Percentiles rank a stretch among this genome's conserved stretches.
Conservation (phyloP, 2,888 invertebrate genomes). For the Monoplex corrugatus region DNA sequence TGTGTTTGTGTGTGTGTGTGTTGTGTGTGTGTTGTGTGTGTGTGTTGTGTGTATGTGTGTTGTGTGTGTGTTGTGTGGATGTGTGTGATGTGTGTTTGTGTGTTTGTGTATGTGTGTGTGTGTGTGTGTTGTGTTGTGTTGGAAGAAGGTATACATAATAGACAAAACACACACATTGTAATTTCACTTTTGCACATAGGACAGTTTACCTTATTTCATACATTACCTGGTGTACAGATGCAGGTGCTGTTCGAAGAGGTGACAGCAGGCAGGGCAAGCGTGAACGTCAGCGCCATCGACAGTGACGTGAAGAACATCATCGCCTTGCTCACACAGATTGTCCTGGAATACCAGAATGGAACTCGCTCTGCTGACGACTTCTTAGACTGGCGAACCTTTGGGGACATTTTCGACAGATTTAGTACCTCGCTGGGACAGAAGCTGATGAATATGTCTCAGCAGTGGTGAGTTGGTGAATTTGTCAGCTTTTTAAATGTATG, state of each 20-base stretch:
- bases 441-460: constrained; percentile 48
- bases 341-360: constrained; percentile 49
- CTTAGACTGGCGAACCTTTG: constrained; percentile 51
- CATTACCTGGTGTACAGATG: constrained; percentile 30
- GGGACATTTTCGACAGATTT: constrained; percentile 47
- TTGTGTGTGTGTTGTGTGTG: background rate
- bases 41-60: background rate
- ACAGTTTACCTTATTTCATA: no score
- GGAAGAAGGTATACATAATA: no score
- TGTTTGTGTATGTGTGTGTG: background rate
- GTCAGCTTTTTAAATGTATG: no score
- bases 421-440: constrained; percentile 42
- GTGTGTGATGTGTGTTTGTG: no score
- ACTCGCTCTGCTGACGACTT: constrained; percentile 46
- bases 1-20: background rate
- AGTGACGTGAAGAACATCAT: constrained; percentile 50
- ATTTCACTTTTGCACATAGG: background rate
- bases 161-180: no score
- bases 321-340: constrained; percentile 45
- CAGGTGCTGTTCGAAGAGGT: constrained; percentile 45
- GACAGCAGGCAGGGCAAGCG: constrained; percentile 30
- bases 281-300: constrained; percentile 50
- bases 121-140: no score
- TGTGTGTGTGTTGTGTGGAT: no score
- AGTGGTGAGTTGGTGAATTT: constrained; percentile 54